Percentiles rank a stretch among this genome's conserved stretches.
These are phyloP conservation scores for Acleris holmiana DNA, from an alignment of 2,888 invertebrate species.

Conservation along the genomic window DNA sequence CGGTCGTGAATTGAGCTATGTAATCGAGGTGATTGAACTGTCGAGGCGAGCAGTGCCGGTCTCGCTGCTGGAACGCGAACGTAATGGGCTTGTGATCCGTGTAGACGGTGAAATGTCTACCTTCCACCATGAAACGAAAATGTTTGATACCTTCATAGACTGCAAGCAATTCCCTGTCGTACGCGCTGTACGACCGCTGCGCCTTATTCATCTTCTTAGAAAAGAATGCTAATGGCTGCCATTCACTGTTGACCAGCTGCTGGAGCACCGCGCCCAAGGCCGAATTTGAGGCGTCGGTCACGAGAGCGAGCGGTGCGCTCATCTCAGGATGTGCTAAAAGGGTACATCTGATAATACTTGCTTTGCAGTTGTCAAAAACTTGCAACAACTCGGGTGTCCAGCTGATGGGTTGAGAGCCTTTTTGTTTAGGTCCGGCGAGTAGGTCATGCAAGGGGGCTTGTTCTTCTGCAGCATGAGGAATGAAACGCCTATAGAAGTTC, in stretches of 20 bases:
- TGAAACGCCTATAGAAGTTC: conserved; percentile 46
- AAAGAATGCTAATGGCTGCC: conserved; percentile 58
- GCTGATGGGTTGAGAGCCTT: conserved; percentile 41
- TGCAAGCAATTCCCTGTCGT: conserved; percentile 59
- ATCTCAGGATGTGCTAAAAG: conserved; percentile 46
- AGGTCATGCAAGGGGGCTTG: conserved; percentile 45
- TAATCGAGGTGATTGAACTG: neutral
- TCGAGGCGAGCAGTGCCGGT: conserved; percentile 2
- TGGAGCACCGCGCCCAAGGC: conserved; percentile 56
- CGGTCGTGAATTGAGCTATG: conserved; percentile 8
- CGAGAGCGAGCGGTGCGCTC: conserved; percentile 44
- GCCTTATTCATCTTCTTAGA: conserved; percentile 51
- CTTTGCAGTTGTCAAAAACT: conserved; percentile 42
- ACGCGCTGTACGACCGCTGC: conserved; percentile 53
- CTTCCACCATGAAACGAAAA: conserved; percentile 38
- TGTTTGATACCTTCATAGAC: conserved; percentile 47
- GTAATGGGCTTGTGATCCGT: conserved; percentile 13
- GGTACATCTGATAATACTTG: conserved; percentile 43
- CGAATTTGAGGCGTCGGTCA: conserved; percentile 54
- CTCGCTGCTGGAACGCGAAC: conserved; percentile 4
- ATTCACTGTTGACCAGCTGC: conserved; percentile 44
- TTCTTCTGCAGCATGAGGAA: conserved; percentile 48
- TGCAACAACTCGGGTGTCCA: conserved; percentile 43
- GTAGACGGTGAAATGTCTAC: conserved; percentile 22
- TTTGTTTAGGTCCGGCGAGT: conserved; percentile 37